Conservation (phyloP, 2,888 invertebrate genomes). For the Himalopsyche japonica region DNA sequence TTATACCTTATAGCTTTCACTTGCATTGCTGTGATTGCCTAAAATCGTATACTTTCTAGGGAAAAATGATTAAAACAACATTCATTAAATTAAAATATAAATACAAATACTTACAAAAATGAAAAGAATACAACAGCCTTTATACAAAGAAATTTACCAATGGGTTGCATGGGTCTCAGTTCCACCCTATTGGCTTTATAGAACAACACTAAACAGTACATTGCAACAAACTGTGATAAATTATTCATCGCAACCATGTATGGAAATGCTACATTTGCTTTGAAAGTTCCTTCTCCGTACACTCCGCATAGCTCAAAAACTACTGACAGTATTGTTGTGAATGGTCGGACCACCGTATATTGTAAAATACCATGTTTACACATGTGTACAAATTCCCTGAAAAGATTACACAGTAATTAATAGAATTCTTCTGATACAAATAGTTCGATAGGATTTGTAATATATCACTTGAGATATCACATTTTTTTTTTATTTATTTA, state of each 20-base stretch:
- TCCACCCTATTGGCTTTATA: conserved; percentile 88
- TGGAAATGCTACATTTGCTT: conserved; percentile 82
- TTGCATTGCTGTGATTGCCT: too few species aligned
- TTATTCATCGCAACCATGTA: conserved; percentile 90
- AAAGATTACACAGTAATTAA: too few species aligned
- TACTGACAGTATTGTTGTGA: conserved; percentile 87
- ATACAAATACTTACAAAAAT: conserved; percentile 81
- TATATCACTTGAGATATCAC: too few species aligned
- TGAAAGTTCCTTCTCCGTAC: conserved; percentile 91
- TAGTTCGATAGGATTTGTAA: too few species aligned
- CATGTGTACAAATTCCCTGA: conserved; percentile 85
- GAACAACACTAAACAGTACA: conserved; percentile 94
- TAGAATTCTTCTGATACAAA: too few species aligned
- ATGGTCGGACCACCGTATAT: conserved; percentile 88
- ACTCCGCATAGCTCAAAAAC: conserved; percentile 83
- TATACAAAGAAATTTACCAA: conserved; percentile 94
- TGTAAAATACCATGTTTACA: conserved; percentile 97
- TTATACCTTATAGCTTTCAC: too few species aligned
- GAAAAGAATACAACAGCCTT: conserved; percentile 98
- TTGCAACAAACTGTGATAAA: conserved; percentile 91
- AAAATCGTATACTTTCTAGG: too few species aligned
- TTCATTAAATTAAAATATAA: too few species aligned
- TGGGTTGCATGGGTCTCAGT: conserved; percentile 88
- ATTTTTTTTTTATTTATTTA: too few species aligned
- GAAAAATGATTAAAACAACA: too few species aligned